Evolutionary conservation across 2,797 vertebrate species (phyloP).

Genomic region (Lagocephalus sceleratus): DNA sequence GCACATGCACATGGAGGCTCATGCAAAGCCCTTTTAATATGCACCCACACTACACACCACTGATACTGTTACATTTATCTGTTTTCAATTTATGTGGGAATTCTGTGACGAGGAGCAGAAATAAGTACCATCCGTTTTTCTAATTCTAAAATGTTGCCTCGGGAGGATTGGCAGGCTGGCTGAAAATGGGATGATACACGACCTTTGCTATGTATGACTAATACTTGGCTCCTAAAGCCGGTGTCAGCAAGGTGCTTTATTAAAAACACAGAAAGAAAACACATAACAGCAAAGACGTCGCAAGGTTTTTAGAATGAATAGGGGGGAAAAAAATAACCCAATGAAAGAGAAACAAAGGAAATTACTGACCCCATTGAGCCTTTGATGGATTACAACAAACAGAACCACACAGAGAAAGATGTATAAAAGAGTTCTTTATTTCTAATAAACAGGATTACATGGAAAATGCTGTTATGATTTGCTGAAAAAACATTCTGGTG

Average conservation of each 20-base stretch:
- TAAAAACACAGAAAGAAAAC: constrained; percentile 49
- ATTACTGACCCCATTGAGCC: constrained; percentile 11
- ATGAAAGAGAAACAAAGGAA: constrained; percentile 37
- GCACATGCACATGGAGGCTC: constrained; percentile 12
- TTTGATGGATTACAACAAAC: constrained; percentile 20
- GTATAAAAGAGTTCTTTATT: constrained; percentile 79
- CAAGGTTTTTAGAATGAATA: constrained; percentile 38
- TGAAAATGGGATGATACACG: constrained; percentile 55
- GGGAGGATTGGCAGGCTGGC: constrained; percentile 52
- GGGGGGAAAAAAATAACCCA: constrained; percentile 37
- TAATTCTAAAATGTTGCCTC: constrained; percentile 43
- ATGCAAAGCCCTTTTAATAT: constrained; percentile 24
- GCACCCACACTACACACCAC: constrained; percentile 14
- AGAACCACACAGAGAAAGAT: constrained; percentile 29
- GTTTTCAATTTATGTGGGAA: constrained; percentile 31
- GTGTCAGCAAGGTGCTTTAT: constrained; percentile 64
- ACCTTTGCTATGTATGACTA: constrained; percentile 58
- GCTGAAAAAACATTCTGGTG: constrained; percentile 63
- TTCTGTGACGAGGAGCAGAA: constrained; percentile 43
- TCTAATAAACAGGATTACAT: constrained; percentile 74
- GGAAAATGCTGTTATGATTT: constrained; percentile 60
- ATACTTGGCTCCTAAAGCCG: constrained; percentile 49
- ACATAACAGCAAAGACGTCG: constrained; percentile 41
- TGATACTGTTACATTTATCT: constrained; percentile 33
- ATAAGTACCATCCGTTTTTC: constrained; percentile 56